These are phyloP conservation scores for Gymnobelideus leadbeateri DNA, from an alignment of 2,113 vertebrate genomes.

Conservation along the genomic window DNA sequence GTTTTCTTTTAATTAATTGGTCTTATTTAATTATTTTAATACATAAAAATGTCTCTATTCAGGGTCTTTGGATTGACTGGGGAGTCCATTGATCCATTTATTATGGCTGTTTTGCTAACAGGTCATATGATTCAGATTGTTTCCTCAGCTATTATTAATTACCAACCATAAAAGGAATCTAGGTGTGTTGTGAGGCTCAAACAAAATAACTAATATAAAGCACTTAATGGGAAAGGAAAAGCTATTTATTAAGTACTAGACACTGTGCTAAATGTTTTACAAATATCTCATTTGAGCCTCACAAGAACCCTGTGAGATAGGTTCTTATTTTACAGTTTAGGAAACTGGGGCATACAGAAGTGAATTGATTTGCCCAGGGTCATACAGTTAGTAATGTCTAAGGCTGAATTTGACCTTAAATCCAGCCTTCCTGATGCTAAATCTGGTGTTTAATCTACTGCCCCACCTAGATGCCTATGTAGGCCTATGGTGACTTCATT, in stretches of 20 bases:
- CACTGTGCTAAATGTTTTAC: neutral
- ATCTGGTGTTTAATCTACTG: neutral
- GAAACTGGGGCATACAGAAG: neutral
- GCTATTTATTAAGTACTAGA: neutral
- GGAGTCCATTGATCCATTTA: neutral
- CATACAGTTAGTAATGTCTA: neutral
- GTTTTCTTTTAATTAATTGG: neutral
- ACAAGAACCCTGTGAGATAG: neutral
- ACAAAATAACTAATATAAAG: neutral
- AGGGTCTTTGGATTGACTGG: neutral
- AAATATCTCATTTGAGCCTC: neutral
- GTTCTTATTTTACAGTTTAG: neutral
- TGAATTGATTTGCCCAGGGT: neutral
- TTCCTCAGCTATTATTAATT: neutral
- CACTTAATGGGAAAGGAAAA: neutral
- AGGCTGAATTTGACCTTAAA: neutral
- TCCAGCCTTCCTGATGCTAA: neutral
- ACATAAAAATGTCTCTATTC: neutral
- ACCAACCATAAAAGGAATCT: neutral
- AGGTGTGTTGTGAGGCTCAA: neutral
- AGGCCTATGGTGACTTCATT: neutral
- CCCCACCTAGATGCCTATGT: neutral
- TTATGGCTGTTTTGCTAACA: neutral
- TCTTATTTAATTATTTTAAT: neutral
- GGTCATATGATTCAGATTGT: neutral